Base-by-base conservation (phyloP, 2,113 vertebrate species). In the Trematomus loennbergii region DNA sequence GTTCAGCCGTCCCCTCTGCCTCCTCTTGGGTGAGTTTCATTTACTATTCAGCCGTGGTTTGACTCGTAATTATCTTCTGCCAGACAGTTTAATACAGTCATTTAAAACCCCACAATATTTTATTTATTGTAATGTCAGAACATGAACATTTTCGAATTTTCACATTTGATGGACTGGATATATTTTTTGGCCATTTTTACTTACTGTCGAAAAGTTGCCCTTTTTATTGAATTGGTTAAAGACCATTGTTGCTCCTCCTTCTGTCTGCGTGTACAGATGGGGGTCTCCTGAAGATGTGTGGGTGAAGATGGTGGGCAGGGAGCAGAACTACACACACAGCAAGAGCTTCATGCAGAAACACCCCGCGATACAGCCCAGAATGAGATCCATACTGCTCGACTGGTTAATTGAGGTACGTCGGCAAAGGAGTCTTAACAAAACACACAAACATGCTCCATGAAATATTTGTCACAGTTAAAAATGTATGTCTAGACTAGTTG, bases 341-440 rank as follows among this genome's bases (percentile, higher is more conserved):
- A 96, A 95, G 66, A 93, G 89, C 59, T 95, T 97, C 75, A 86
- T 95, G 29, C 90, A 92, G 0, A 91, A 88, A 71, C 96, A 97
- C 0, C 96, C 96, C 43, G 94, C 94, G 45, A 95, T 98, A 80
- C 95, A 95, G 1, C 95, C 96, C 71, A 95, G 95, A 69, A 97
- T 97, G 97, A 96, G 97, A 82, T 95, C 97, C 0, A 95, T 98
- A 73, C 93, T 98, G 57, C 87, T 98, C 1, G 96, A 97, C 92
- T 98, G 97, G 97, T 94, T 98, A 53, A 91, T 98, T 57, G 96
- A 98, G 96, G 97, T 97, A 82, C n/a, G 94, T 54, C 13, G 43
- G 12, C 12, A 11, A 61, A 62, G 12, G 9, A 1, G 15, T 45
- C 20, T 52, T 29, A 16, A 6, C 12, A 36, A 1, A 11, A n/a